A percentile compares a stretch with the other conserved stretches of the same genome.
These are phyloP conservation scores for Bombus confusus DNA, from an alignment of 1,140 invertebrate species.

Conservation along the genomic window DNA sequence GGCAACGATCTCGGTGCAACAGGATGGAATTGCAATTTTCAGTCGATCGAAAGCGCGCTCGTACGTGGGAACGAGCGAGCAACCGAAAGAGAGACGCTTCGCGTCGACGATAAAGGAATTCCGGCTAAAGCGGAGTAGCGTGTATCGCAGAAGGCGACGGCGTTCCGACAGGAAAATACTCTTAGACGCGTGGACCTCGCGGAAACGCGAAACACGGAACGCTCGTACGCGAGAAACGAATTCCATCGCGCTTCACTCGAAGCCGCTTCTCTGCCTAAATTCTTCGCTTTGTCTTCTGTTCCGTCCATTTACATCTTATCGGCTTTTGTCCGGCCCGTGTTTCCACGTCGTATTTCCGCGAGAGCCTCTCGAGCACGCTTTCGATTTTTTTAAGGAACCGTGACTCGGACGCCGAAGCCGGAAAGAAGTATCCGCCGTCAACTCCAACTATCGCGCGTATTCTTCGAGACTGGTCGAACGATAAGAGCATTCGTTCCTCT, in stretches of 20 bases:
- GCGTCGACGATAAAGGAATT: not conserved
- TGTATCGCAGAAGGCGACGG: not conserved
- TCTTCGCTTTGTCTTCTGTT: not conserved
- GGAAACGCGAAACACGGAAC: no score
- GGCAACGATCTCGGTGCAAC: no score
- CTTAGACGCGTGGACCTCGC: not conserved
- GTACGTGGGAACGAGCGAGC: not conserved
- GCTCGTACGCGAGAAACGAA: not conserved
- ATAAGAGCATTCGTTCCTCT: not conserved
- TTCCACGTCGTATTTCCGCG: not conserved
- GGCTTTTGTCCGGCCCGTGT: not conserved
- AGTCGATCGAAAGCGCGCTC: accelerated
- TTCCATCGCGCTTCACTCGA: not conserved
- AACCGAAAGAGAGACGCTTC: not conserved
- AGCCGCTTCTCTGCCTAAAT: not conserved
- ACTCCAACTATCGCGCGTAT: no score
- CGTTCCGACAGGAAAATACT: not conserved
- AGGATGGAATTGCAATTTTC: accelerated
- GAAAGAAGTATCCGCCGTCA: not conserved
- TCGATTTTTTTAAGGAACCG: not conserved
- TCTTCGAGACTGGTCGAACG: not conserved
- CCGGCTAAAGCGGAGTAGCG: not conserved
- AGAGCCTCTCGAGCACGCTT: not conserved
- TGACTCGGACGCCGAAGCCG: not conserved
- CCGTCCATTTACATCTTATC: conserved; percentile 38